Base-by-base conservation (phyloP, 2,113 vertebrate genomes). In the Speoplatyrhinus poulsoni region DNA sequence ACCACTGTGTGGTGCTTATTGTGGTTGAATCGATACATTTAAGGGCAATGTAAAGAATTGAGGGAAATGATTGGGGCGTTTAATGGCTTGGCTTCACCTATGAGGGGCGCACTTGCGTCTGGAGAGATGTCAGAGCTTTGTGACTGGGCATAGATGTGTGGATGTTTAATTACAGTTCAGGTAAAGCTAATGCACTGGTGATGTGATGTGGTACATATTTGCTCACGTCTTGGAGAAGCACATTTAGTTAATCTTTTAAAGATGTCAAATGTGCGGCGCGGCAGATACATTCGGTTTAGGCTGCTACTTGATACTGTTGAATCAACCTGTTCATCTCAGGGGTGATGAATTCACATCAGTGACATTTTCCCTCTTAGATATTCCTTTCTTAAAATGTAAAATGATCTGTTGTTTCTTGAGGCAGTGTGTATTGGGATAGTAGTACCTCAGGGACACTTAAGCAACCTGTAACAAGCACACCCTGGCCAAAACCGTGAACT, bases 391-490 rank as follows among this genome's bases (percentile, higher is more conserved):
- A 26, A 26, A 26, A 26, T 26, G 26, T 26, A 26, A 26, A 26
- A 26, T 26, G 0, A 26, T 26, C 26, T 19, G 33, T 50, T 50
- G 13, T 50, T 12, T 9, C 49, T 50, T 50, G 49, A 50, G 49
- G 49, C 49, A 15, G 16, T 56, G 68, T 57, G 76, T 86, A 91
- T 90, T 94, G 92, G 90, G 92, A 92, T 87, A 92, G 90, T 88
- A 80, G 88, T 90, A 86, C 92, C 88, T 91, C 89, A 56, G 89
- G 84, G 90, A 92, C 90, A 91, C 92, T 87, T 15, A 57, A 84
- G 84, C 80, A 73, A 82, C 90, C 88, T 85, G 36, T 85, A 90
- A 91, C 60, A 49, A 85, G 87, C 85, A 6, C 91, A 89, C 91
- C 87, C 89, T 19, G 7, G 13, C 47, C 36, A 13, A 56, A 13